Evolutionary conservation across 2,888 invertebrate species (phyloP), one percentile per base, ranked within the genome.

Genomic region (Chymomyza amoena): DNA sequence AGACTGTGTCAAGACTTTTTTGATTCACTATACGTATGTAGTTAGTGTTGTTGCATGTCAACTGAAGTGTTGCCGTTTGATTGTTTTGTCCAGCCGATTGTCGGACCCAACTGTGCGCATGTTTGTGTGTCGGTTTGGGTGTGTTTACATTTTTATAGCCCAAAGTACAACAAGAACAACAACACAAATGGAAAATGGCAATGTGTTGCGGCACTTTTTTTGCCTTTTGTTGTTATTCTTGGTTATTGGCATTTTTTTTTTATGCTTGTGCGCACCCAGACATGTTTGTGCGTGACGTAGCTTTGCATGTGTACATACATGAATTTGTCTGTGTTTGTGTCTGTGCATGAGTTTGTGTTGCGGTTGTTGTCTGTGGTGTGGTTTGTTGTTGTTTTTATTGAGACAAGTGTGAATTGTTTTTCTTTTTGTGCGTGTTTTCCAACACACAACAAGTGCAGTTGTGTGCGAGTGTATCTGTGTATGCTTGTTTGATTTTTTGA

Each of bases 321-420:
- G 68, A 67, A 51, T 73, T 61, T 59, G 54, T 70, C 70, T 67
- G 70, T 68, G 66, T 69, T 64, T 69, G 54, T 54, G 52, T 39
- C 3, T 39, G 56, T 45, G 39, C 54, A 13, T 66, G 60, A n/a
- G 51, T 66, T 62, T 73, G 60, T 60, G 60, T 39, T 63, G 52
- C 54, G 45, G 62, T 62, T 62, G 51, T 50, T 65, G 50, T 66
- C 51, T 66, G 60, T 66, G 66, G 61, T 66, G 61, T 66, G 66
- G 66, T 61, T 61, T 61, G 66, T 61, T 64, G 60, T 50, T 56
- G 57, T 63, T 81, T 84, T 80, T 84, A 88, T 88, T 86, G 88
- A 81, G 88, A 81, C 88, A 85, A 85, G 88, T 85, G 84, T 87
- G 88, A 85, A 85, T 88, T 85, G 84, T 84, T 85, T 84, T 85